A percentile compares a stretch with the other conserved stretches of the same genome.
These are phyloP conservation scores for Latrodectus hesperus DNA, from an alignment of 2,888 invertebrate species.

Conservation along the genomic window DNA sequence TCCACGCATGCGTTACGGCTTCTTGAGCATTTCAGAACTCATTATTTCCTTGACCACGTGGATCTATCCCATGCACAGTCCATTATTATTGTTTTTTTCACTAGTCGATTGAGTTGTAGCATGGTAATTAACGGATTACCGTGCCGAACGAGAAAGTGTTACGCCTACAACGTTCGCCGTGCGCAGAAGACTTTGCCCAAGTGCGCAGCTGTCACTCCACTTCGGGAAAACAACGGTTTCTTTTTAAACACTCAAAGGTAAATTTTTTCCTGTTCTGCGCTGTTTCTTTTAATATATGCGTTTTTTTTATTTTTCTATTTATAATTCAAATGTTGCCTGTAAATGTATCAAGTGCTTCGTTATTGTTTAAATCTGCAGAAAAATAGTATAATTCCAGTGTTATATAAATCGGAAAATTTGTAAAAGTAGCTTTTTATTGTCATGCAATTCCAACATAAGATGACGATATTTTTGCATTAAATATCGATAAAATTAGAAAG, in stretches of 20 bases:
- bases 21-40: neutral
- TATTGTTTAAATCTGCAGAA: no score
- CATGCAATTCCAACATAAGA: no score
- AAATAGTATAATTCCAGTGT: no score
- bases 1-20: neutral
- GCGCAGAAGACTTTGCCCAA: neutral
- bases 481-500: no score
- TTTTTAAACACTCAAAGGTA: neutral
- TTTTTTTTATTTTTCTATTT: neutral
- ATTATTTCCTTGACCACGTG: no score
- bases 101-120: neutral
- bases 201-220: neutral
- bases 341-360: no score
- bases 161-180: neutral
- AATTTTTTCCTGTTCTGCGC: neutral
- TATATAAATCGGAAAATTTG: no score
- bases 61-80: no score
- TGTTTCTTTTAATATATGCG: neutral
- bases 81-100: no score
- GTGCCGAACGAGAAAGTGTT: neutral
- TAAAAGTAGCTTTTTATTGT: no score
- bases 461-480: no score
- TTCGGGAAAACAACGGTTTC: neutral
- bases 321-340: neutral
- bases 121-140: constrained; percentile 3